Base-by-base conservation (phyloP, 1,140 invertebrate genomes). In the Drosophila chauvacae region DNA sequence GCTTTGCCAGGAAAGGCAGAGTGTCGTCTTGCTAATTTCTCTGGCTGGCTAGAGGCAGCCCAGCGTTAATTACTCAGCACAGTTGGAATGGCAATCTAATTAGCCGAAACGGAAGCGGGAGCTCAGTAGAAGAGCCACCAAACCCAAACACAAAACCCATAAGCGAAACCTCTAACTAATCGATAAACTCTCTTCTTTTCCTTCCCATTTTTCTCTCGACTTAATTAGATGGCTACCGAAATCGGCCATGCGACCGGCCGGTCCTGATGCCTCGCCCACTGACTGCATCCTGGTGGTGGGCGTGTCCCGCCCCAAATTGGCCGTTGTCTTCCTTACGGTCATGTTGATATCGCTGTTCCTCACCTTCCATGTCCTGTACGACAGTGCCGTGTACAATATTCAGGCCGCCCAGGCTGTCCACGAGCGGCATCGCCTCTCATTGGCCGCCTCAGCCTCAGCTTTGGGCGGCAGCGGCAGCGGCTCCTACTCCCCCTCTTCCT, bases 331-430 rank as follows among this genome's bases (percentile, higher is more conserved):
- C 91, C 94, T 97, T 64, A 95, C 95, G 66, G 95, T 96, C 77
- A 96, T 96, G 92, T 93, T 96, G 65, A 93, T 96, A 57, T 96
- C 96, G 14, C 94, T 96, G 44, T 96, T 96, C 92, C 94, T 97
- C 82, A 96, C 96, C 57, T 96, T 96, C 93, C 96, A 96, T 92
- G 95, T 96, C 61, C 94, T 96, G 44, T 96, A 96, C 93, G 96
- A 96, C 93, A 96, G 96, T 90, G 96, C 96, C n/a, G 94, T 96
- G 14, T 96, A 96, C 92, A 96, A 95, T 86, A 94, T 96, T 62
- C 95, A 96, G 23, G 92, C 92, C 0, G 92, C 91, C 0, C 91
- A 92, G 56, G 90, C 91, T 1, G 88, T 91, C 7, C 84, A 91
- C 44, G 91, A 92, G 53, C 58, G 79, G 16, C 91, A 92, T 80